Evolutionary conservation across 2,888 invertebrate species (phyloP), one percentile per base, ranked within the genome.

Genomic region (Crocallis elinguaria): DNA sequence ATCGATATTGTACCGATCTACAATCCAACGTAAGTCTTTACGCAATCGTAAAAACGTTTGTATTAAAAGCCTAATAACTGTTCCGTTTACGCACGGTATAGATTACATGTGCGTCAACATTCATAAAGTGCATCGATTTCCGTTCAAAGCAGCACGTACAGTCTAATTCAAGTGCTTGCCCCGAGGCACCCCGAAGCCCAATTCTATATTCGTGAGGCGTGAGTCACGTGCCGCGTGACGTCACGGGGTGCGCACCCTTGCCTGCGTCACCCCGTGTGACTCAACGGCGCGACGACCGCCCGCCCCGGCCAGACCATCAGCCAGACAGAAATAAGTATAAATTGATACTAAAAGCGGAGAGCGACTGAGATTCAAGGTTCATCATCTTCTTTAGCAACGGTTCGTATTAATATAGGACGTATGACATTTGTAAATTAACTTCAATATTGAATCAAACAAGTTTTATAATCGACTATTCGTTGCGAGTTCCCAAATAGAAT

Each of bases 181-280:
- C 64, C 30, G 27, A 17, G 11, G 17, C 67, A n/a, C 30, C 30
- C 30, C 72, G 67, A 71, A 70, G 67, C 67, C 59, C 65, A 62
- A 61, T 71, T 75, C 72, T 76, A 79, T 74, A 78, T 76, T 59
- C 49, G 64, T 66, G 62, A 65, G 67, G 72, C 58, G 73, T 85
- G 84, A 86, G 77, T 85, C 85, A 85, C 71, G 67, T 62, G 62
- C 54, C 54, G 67, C 49, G 66, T 80, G 84, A 84, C 84, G 85
- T 86, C 85, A 85, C 76, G 60, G 82, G 83, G 80, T 79, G 80
- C 60, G 68, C 79, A 77, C 82, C 82, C 84, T 74, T 64, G 67
- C 68, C 76, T 69, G 35, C 43, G 44, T 52, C 53, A 52, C 51
- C 77, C 74, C 60, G 71, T 65, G 71, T 84, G 84, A 84, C 71